These are phyloP conservation scores for Phrynosoma platyrhinos DNA, from an alignment of 2,113 vertebrate species.

Conservation along the genomic window DNA sequence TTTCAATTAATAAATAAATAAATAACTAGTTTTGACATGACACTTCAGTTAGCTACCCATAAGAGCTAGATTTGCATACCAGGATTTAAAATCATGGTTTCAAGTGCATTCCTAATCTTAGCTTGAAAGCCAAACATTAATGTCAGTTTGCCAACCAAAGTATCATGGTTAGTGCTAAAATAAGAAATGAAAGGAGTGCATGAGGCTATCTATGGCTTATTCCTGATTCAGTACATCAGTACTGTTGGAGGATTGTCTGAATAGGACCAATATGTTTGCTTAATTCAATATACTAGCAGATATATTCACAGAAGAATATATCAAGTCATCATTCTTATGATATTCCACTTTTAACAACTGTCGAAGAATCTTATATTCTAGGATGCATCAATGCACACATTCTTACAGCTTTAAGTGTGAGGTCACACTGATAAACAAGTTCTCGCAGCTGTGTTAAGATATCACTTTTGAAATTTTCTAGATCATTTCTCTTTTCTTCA, in stretches of 20 bases:
- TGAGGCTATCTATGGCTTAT: background rate
- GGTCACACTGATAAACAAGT: slow-evolving; percentile 96
- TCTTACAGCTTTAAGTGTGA: slow-evolving; percentile 96
- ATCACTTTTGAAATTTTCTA: slow-evolving; percentile 90
- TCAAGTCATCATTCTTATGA: background rate
- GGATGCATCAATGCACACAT: slow-evolving; percentile 2
- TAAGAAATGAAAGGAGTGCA: background rate
- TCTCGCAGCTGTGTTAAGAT: slow-evolving; percentile 90
- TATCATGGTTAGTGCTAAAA: background rate
- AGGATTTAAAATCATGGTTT: background rate
- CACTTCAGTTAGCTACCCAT: background rate
- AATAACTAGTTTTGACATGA: background rate
- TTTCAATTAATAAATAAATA: too few relatives aligned
- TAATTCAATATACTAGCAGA: background rate
- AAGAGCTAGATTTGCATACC: background rate
- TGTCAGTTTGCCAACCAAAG: background rate
- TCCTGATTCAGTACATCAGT: background rate
- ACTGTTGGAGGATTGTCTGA: background rate
- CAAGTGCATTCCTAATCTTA: background rate
- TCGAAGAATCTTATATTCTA: background rate
- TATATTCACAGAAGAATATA: background rate
- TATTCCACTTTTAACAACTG: background rate
- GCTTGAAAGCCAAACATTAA: background rate
- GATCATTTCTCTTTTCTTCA: slow-evolving; percentile 85
- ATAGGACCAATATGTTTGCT: background rate